Evolutionary conservation across 2,888 invertebrate species (phyloP).

Genomic region (Melipona bicolor): DNA sequence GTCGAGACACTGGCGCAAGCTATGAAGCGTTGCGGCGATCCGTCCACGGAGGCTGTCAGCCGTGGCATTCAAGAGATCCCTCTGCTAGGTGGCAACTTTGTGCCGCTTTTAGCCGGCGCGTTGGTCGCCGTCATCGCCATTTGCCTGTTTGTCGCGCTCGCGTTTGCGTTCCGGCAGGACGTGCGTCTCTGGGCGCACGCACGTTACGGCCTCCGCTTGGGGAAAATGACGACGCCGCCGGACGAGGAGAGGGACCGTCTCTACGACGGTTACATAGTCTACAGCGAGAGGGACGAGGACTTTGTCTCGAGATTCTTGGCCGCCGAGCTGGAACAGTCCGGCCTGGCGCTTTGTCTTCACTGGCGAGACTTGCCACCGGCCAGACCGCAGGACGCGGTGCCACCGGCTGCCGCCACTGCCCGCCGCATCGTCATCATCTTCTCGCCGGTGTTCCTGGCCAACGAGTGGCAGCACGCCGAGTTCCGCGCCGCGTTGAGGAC

Average conservation of each 20-base stretch:
- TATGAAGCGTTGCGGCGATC: constrained; percentile 87
- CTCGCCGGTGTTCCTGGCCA: constrained; percentile 91
- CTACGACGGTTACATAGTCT: constrained; percentile 94
- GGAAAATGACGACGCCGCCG: constrained; percentile 79
- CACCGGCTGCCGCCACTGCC: constrained; percentile 88
- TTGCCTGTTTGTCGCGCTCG: constrained; percentile 88
- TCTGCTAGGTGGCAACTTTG: constrained; percentile 89
- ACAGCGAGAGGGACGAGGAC: constrained; percentile 92
- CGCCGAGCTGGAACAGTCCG: constrained; percentile 89
- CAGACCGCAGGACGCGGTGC: constrained; percentile 85
- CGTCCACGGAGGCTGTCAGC: constrained; percentile 88
- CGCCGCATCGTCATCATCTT: constrained; percentile 92
- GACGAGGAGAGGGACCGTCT: constrained; percentile 86
- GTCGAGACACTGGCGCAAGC: constrained; percentile 85
- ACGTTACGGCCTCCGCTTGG: constrained; percentile 90
- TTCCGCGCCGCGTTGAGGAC: constrained; percentile 92
- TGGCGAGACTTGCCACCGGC: constrained; percentile 83
- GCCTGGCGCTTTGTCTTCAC: constrained; percentile 88
- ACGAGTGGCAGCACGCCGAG: constrained; percentile 93
- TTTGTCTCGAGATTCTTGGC: constrained; percentile 89
- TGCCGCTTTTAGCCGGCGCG: constrained; percentile 90
- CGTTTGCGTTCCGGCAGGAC: constrained; percentile 91
- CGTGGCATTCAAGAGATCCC: constrained; percentile 88
- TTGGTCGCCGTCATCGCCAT: constrained; percentile 89
- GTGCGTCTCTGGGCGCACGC: constrained; percentile 92